A percentile compares a stretch with the other conserved stretches of the same genome.
Evolutionary conservation across 2,888 invertebrate genomes (phyloP).

Genomic region (Pasiphila rectangulata): DNA sequence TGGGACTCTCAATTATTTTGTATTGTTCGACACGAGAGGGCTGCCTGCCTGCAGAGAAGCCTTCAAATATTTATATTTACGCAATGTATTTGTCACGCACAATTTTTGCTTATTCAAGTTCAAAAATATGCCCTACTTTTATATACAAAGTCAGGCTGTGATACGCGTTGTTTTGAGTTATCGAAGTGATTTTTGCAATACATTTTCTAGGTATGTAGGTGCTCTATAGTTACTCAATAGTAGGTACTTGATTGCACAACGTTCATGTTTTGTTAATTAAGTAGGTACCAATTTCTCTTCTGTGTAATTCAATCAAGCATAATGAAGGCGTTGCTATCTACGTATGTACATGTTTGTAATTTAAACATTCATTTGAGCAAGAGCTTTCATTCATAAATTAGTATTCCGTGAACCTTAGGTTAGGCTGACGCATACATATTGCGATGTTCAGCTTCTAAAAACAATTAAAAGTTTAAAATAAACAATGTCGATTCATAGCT

Average conservation of each 20-base stretch:
- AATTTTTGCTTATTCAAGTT: conserved; percentile 1
- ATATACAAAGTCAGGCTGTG: neutral
- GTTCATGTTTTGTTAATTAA: too few relatives aligned
- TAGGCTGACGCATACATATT: too few relatives aligned
- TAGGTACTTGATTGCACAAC: too few relatives aligned
- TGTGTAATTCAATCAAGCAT: neutral
- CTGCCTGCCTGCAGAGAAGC: conserved; percentile 26
- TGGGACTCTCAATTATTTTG: conserved; percentile 59
- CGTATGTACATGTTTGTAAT: too few relatives aligned
- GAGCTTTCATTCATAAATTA: neutral
- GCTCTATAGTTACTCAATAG: too few relatives aligned
- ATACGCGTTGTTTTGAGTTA: conserved; percentile 4
- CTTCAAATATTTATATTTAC: conserved; percentile 39
- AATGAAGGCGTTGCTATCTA: too few relatives aligned
- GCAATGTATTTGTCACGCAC: conserved; percentile 37
- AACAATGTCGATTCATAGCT: too few relatives aligned
- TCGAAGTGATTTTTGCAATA: neutral
- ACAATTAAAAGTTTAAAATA: too few relatives aligned
- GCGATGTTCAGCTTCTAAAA: too few relatives aligned
- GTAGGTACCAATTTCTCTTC: neutral
- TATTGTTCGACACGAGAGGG: conserved; percentile 46
- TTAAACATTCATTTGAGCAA: too few relatives aligned
- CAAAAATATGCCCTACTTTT: neutral
- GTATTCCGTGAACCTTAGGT: neutral
- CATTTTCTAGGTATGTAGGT: conserved; percentile 19